Percentiles rank a stretch among this genome's conserved stretches.
Evolutionary conservation across 1,140 invertebrate species (phyloP).

Genomic region (Drosophila saltans): DNA sequence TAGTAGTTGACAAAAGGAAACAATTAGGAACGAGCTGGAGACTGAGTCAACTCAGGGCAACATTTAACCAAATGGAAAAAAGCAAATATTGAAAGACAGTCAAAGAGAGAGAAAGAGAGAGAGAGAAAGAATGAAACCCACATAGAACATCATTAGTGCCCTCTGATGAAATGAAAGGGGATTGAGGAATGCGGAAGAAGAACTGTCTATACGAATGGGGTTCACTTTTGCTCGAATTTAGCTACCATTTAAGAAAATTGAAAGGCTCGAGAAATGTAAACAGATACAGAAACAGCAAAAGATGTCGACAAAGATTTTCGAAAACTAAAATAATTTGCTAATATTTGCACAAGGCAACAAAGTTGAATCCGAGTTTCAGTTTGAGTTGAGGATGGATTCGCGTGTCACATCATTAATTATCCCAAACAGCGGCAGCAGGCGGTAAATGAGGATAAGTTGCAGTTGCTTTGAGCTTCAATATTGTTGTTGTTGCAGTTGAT

Average conservation of each 20-base stretch:
- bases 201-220: constrained; percentile 16
- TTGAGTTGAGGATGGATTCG: constrained; percentile 39
- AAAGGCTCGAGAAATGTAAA: constrained; percentile 55
- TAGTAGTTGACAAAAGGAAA: constrained; percentile 68
- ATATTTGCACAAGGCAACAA: constrained; percentile 78
- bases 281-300: constrained; percentile 19
- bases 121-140: constrained; percentile 51
- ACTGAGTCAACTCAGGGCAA: constrained; percentile 47
- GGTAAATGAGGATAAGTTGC: constrained; percentile 22
- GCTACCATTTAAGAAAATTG: constrained; percentile 57
- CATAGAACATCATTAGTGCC: constrained; percentile 79
- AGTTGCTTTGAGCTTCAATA: constrained; percentile 33
- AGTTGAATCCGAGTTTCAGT: constrained; percentile 41
- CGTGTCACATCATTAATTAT: constrained; percentile 77
- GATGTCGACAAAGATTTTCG: constrained; percentile 47
- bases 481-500: background rate
- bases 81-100: constrained; percentile 71
- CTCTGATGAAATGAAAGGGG: constrained; percentile 21
- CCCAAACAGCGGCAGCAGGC: constrained; percentile 47
- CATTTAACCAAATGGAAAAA: constrained; percentile 81
- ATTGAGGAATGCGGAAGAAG: constrained; percentile 3
- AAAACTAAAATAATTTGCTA: constrained; percentile 83
- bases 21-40: constrained; percentile 63
- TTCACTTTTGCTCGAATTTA: constrained; percentile 27
- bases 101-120: constrained; percentile 26